Evolutionary conservation across 2,888 invertebrate genomes (phyloP).

Genomic region (Apamea sordens): DNA sequence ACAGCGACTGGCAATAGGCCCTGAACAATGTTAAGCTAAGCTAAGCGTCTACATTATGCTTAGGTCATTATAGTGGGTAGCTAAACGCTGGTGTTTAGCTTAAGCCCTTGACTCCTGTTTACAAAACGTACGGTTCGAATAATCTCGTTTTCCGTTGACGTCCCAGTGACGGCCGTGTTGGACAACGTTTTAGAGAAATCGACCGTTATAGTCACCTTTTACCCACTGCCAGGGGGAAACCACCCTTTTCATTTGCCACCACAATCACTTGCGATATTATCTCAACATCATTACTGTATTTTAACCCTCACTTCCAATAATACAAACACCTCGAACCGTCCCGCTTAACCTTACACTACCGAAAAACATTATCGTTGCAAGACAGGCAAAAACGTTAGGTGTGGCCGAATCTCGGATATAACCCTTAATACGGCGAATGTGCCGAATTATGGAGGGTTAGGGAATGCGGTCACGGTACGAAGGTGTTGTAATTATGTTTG

Average conservation of each 20-base stretch:
- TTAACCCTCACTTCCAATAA: conserved; percentile 28
- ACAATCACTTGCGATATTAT: conserved; percentile 6
- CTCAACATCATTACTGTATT: conserved; percentile 7
- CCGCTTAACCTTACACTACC: conserved; percentile 26
- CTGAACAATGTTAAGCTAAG: too few relatives aligned
- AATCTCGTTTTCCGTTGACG: not conserved
- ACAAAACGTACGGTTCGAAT: not conserved
- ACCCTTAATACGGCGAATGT: conserved; percentile 80
- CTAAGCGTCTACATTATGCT: too few relatives aligned
- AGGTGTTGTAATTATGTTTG: conserved; percentile 48
- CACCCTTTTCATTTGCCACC: not conserved
- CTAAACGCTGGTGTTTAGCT: too few relatives aligned
- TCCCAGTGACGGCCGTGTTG: too few relatives aligned
- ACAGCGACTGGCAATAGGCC: too few relatives aligned
- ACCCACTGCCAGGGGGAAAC: not conserved
- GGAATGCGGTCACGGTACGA: conserved; percentile 14
- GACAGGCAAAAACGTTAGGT: conserved; percentile 65
- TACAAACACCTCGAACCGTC: conserved; percentile 16
- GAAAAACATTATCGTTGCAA: conserved; percentile 57
- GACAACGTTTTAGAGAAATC: not conserved
- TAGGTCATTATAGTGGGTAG: too few relatives aligned
- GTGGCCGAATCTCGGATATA: conserved; percentile 78
- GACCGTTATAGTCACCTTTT: not conserved
- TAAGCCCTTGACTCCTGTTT: too few relatives aligned
- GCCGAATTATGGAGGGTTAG: conserved; percentile 71